Base-by-base conservation (phyloP, 2,797 vertebrate species). In the Paratrypauchen microcephalus region DNA sequence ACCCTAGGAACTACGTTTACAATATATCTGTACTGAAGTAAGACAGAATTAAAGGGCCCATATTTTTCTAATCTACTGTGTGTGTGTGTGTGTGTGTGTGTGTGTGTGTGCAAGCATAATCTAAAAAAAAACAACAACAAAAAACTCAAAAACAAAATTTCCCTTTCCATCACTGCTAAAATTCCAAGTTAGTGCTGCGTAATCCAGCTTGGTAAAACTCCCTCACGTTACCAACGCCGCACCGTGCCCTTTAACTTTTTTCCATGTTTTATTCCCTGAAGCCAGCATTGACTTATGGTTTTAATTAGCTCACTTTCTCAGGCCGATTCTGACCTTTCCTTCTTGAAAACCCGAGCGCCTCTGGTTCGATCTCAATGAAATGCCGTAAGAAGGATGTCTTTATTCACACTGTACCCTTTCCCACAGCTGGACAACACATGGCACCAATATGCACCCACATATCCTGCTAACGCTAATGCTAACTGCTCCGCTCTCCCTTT, bases 401-500 rank as follows among this genome's bases (percentile, higher is more conserved):
- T 80, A 76, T 91, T 88, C 83, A 84, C 79, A 70, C 80, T 83
- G 75, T 79, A 68, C 66, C 66, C 58, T 36, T 57, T 57, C 54
- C 86, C 85, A 81, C 88, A 89, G 90, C 88, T 88, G 88, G 87
- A 67, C 47, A 78, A 78, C 90, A 89, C 84, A 89, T 87, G 87
- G 82, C 77, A 74, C 32, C 69, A 68, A 36, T 66, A 68, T 69
- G 76, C 75, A 59, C 18, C 2, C 68, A 52, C 65, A 57, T 15
- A 57, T 19, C 41, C 32, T 15, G 52, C 36, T 50, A 65, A 65
- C 30, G 63, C 63, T 50, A 18, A 36, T 9, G 8, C 16, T 52
- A 61, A 26, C 48, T 50, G 56, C 36, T 26, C 47, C 8, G 7
- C 54, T 28, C 70, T 28, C 66, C 8, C 65, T 73, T 65, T 70